phyloP scores from a whole-genome alignment of 1,140 invertebrate genomes.

The Drosophila eugracilis region DNA sequence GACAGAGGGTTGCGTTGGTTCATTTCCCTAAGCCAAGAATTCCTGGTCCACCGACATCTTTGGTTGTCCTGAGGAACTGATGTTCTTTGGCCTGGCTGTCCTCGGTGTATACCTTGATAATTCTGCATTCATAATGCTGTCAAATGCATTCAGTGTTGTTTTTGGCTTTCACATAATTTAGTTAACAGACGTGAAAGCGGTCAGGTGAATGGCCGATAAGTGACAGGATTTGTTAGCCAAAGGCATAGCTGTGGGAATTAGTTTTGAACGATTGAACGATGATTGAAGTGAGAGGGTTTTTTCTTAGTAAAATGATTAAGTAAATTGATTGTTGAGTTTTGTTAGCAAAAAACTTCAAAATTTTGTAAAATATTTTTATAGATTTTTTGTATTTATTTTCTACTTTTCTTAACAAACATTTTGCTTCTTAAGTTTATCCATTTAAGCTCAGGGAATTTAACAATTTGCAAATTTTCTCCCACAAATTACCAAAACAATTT shows the following conservation, averaged over 20 bases:
- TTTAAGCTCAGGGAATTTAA: neutral
- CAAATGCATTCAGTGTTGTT: constrained; percentile 63
- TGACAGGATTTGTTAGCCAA: constrained; percentile 31
- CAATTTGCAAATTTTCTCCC: neutral
- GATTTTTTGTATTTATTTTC: too few species aligned
- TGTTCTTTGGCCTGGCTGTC: constrained; percentile 33
- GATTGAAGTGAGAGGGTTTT: neutral
- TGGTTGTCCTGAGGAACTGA: constrained; percentile 22
- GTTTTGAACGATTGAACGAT: neutral
- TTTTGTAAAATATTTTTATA: too few species aligned
- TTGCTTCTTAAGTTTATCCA: too few species aligned
- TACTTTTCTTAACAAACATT: too few species aligned
- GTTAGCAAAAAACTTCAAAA: too few species aligned
- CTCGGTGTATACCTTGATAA: constrained; percentile 31
- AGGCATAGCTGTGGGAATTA: constrained; percentile 20
- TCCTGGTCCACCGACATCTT: constrained; percentile 12
- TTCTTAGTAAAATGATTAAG: neutral
- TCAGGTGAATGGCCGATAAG: constrained; percentile 40
- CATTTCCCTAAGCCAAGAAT: constrained; percentile 41
- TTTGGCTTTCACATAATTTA: constrained; percentile 66
- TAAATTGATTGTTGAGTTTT: too few species aligned
- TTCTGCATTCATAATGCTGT: constrained; percentile 67
- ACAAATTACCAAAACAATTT: constrained; percentile 8
- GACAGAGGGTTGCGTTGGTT: constrained; percentile 27
- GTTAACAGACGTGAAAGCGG: constrained; percentile 52